These are phyloP conservation scores for Venustoraphidia nigricollis DNA, from an alignment of 2,888 invertebrate genomes.

Conservation along the genomic window DNA sequence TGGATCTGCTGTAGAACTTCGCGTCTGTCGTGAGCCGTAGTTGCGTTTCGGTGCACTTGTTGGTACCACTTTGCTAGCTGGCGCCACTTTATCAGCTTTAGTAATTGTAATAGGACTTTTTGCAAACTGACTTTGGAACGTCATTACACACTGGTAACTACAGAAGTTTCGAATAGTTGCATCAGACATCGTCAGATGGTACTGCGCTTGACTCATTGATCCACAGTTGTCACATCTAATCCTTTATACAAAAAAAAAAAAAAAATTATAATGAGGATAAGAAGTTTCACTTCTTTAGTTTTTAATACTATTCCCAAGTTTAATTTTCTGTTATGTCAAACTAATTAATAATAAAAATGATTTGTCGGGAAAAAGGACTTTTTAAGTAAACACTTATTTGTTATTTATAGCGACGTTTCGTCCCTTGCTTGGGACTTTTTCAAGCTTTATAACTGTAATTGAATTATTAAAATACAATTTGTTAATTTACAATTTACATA, in stretches of 20 bases:
- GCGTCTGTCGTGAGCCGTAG: background rate
- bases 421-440: no score
- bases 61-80: conserved; percentile 29
- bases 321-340: no score
- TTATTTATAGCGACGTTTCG: no score
- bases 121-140: conserved; percentile 52
- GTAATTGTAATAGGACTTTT: conserved; percentile 33
- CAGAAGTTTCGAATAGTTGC: conserved; percentile 72
- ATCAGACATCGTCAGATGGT: conserved; percentile 75
- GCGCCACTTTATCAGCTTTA: conserved; percentile 19
- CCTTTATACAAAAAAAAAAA: conserved; percentile 25
- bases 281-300: no score
- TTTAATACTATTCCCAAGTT: no score
- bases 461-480: no score
- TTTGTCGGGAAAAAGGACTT: no score
- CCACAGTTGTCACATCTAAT: conserved; percentile 62
- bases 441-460: no score
- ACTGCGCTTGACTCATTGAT: conserved; percentile 52
- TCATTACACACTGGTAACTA: conserved; percentile 68
- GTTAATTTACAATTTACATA: no score
- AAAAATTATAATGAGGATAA: background rate
- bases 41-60: conserved; percentile 36
- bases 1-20: conserved; percentile 1
- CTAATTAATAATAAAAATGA: no score
- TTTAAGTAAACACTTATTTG: no score